phyloP scores from a whole-genome alignment of 2,888 invertebrate species.

The Apomyelois bistriatella region DNA sequence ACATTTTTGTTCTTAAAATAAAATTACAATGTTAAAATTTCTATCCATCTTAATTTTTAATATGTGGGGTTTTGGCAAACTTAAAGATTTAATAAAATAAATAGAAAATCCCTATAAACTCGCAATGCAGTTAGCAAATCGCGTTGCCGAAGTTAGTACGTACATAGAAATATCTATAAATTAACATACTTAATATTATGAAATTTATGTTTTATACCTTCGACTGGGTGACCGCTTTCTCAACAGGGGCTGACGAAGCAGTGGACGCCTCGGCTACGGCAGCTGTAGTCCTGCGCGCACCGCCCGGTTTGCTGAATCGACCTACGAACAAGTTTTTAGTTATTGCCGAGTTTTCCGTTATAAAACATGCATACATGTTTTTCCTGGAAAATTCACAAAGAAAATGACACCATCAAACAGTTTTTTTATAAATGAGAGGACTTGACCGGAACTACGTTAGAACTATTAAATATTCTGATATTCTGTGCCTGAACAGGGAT shows the following conservation, averaged over 20 bases:
- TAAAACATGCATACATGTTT: no score
- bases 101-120: background rate
- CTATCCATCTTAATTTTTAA: no score
- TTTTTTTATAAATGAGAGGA: no score
- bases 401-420: background rate
- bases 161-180: no score
- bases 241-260: slow-evolving; percentile 33
- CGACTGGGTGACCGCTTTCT: slow-evolving; percentile 52
- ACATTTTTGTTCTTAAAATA: no score
- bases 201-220: slow-evolving; percentile 43
- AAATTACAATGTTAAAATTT: no score
- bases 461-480: no score
- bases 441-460: no score
- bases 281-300: slow-evolving; percentile 53
- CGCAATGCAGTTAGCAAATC: background rate
- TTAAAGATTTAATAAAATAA: background rate
- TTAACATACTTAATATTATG: no score
- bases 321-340: slow-evolving; percentile 50
- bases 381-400: no score
- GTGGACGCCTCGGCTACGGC: slow-evolving; percentile 47
- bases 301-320: slow-evolving; percentile 67
- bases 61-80: no score
- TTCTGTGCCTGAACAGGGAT: no score
- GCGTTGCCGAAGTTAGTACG: background rate
- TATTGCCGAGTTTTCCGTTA: slow-evolving; percentile 32